Base-by-base conservation (phyloP, 2,113 vertebrate genomes). In the Spheniscus mendiculus region DNA sequence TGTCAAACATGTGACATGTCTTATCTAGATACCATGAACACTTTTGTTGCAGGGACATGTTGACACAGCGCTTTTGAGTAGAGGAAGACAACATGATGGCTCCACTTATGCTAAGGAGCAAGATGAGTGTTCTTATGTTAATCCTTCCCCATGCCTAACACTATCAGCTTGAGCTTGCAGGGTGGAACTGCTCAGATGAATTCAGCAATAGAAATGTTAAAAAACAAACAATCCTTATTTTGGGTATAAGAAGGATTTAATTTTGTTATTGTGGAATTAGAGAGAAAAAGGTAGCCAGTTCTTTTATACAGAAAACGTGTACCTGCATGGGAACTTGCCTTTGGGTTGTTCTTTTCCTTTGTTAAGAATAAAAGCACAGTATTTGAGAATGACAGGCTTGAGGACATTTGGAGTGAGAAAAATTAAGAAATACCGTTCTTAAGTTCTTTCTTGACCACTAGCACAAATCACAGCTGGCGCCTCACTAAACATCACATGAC, bases 81-180 rank as follows among this genome's bases (percentile, higher is more conserved):
- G 84, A 96, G 62, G 96, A 90, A 90, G 95, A 83, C 90, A 96
- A 62, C 87, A 55, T 30, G 90, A 96, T 95, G 95, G 78, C 88
- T 97, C 92, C 95, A 95, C 96, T 96, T 96, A 80, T 4, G n/a
- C 74, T 47, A 21, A 96, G 79, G 90, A 95, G 90, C 52, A 95
- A 86, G 88, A 83, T 36, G 87, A 96, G 87, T 88, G 92, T 34
- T 72, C 65, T 77, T n/a, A 30, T 36, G 58, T 56, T 53, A 85
- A 69, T 32, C n/a, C 11, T 9, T 11, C 14, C 4, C 14, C 42
- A 6, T 5, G 47, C 14, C 32, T 55, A 61, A 53, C 3, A 9
- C 34, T 45, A 27, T 49, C 78, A 62, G 18, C 36, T 56, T 52
- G 40, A 77, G 47, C 23, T 85, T 19, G 5, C 29, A 59, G 42